Conservation (phyloP, 2,888 invertebrate species). For the Drosophila borealis region DNA sequence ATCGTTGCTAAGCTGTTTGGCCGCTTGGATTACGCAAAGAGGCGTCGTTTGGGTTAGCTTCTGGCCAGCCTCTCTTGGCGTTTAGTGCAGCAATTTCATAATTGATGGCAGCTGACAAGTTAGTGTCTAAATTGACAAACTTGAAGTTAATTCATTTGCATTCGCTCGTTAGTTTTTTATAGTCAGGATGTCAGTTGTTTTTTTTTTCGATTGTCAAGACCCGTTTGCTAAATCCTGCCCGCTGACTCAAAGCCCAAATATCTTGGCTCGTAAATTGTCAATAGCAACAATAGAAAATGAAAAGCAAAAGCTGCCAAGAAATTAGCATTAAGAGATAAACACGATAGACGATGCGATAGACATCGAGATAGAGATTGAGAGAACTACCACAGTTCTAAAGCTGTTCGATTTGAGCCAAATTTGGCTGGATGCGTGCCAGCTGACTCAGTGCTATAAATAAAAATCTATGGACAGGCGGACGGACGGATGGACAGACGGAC, state of each 20-base stretch:
- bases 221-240: conserved; percentile 45
- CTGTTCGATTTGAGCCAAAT: conserved; percentile 36
- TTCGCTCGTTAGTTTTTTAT: conserved; percentile 15
- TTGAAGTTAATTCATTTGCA: conserved; percentile 52
- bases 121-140: conserved; percentile 63
- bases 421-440: conserved; percentile 53
- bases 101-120: conserved; percentile 75
- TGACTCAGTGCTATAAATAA: conserved; percentile 77
- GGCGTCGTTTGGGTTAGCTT: conserved; percentile 27
- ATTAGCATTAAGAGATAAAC: conserved; percentile 60
- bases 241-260: conserved; percentile 19
- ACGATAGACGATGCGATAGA: conserved; percentile 8
- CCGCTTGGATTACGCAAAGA: conserved; percentile 67
- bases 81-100: conserved; percentile 68
- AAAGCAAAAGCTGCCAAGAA: conserved; percentile 39
- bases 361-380: not conserved
- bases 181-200: conserved; percentile 29
- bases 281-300: conserved; percentile 26
- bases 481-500: not conserved
- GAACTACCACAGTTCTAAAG: conserved; percentile 4
- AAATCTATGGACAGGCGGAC: conserved; percentile 22
- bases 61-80: conserved; percentile 24
- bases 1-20: conserved; percentile 46
- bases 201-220: conserved; percentile 5
- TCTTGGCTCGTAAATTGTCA: conserved; percentile 29